Conservation (phyloP, 2,113 vertebrate genomes). For the Lophochroa leadbeateri region DNA sequence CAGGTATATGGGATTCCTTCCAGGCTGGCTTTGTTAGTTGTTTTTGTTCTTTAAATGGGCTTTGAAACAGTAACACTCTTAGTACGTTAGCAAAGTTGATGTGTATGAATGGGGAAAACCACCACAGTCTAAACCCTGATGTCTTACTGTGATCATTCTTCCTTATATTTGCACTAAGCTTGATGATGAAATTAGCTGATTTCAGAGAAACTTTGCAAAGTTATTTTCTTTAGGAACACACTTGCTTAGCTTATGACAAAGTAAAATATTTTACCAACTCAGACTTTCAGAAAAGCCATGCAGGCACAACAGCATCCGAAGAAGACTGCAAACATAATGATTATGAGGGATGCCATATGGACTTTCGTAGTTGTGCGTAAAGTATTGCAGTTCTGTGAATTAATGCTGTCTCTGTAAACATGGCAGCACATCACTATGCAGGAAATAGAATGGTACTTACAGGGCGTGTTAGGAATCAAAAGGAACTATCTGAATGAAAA, state of each 20-base stretch:
- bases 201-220: not conserved
- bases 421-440: rapidly evolving
- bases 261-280: not conserved
- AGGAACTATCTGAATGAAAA: not conserved
- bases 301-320: not conserved
- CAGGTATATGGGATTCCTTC: not conserved
- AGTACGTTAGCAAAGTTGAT: not conserved
- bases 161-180: not conserved
- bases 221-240: not conserved
- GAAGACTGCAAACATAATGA: not conserved
- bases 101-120: not conserved
- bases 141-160: not conserved
- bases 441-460: not conserved
- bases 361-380: not conserved
- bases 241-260: not conserved
- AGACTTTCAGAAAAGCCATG: not conserved
- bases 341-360: not conserved
- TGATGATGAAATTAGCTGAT: not conserved
- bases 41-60: not conserved
- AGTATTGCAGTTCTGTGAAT: constrained; percentile 4
- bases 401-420: not conserved
- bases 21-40: not conserved
- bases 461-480: not conserved
- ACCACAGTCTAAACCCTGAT: not conserved
- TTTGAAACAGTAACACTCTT: not conserved